These are phyloP conservation scores for Sylvia atricapilla DNA, from an alignment of 2,113 vertebrate species.

Conservation along the genomic window DNA sequence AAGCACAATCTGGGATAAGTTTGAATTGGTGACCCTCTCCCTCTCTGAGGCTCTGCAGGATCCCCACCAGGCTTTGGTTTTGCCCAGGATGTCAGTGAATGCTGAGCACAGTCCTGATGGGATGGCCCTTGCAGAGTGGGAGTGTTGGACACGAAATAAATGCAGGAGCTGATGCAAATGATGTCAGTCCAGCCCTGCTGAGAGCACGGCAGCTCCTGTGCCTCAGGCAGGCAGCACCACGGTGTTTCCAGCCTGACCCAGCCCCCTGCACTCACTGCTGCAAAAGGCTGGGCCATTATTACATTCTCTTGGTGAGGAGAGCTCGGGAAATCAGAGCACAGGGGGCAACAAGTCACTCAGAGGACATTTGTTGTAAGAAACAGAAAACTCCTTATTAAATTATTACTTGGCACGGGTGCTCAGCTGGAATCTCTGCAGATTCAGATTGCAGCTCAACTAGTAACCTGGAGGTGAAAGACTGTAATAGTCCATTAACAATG, in stretches of 20 bases:
- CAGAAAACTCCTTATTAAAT: slow-evolving; percentile 41
- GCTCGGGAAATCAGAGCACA: background rate
- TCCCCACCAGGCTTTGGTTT: background rate
- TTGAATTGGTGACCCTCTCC: background rate
- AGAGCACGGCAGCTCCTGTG: background rate
- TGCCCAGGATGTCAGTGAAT: background rate
- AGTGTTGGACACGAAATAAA: background rate
- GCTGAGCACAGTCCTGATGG: background rate
- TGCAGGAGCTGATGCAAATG: background rate
- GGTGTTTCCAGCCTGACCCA: background rate
- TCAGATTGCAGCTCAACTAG: slow-evolving; percentile 60
- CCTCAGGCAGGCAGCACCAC: background rate
- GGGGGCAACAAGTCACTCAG: slow-evolving; percentile 13
- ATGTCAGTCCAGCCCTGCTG: background rate
- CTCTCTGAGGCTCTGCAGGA: background rate
- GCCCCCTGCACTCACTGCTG: background rate
- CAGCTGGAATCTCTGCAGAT: slow-evolving; percentile 59
- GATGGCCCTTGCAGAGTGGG: background rate
- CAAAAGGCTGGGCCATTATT: background rate
- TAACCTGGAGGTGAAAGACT: slow-evolving; percentile 70
- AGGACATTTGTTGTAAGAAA: slow-evolving; percentile 51
- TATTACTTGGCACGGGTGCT: slow-evolving; percentile 45
- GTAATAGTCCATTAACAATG: slow-evolving; percentile 70
- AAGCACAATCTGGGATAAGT: background rate
- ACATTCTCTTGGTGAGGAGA: background rate